Conservation (phyloP, 2,797 vertebrate genomes). For the Phylloscopus collybita region DNA sequence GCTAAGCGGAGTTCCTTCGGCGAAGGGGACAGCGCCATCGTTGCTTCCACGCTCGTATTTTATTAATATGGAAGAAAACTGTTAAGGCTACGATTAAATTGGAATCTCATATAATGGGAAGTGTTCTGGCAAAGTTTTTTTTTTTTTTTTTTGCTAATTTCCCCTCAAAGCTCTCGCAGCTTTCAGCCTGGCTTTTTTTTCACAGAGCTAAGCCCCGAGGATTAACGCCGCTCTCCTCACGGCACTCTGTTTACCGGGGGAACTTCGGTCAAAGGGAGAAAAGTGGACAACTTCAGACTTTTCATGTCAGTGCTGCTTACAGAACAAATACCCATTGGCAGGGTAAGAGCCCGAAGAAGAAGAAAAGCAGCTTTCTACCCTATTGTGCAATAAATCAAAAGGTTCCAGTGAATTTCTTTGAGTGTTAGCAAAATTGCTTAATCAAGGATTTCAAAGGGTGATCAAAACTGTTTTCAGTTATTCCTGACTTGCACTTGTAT, state of each 20-base stretch:
- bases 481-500: constrained; percentile 61
- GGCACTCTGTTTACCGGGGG: constrained; percentile 32
- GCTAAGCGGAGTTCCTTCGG: neutral
- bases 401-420: constrained; percentile 56
- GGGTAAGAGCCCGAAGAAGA: constrained; percentile 28
- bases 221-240: neutral
- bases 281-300: constrained; percentile 62
- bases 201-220: constrained; percentile 5
- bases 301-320: constrained; percentile 49
- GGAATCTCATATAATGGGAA: neutral
- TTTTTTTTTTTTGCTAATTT: neutral
- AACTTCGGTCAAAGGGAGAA: constrained; percentile 42
- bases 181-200: constrained; percentile 23
- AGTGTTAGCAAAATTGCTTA: constrained; percentile 57
- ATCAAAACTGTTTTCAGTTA: constrained; percentile 67
- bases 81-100: neutral
- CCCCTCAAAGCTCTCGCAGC: neutral
- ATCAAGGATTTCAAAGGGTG: constrained; percentile 54
- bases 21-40: neutral
- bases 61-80: neutral
- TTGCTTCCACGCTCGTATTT: neutral
- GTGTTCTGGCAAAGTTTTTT: neutral
- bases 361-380: constrained; percentile 69
- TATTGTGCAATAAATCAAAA: constrained; percentile 68
- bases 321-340: constrained; percentile 62